Evolutionary conservation across 1,140 invertebrate species (phyloP), one percentile per base, ranked within the genome.

Genomic region (Drosophila yakuba): DNA sequence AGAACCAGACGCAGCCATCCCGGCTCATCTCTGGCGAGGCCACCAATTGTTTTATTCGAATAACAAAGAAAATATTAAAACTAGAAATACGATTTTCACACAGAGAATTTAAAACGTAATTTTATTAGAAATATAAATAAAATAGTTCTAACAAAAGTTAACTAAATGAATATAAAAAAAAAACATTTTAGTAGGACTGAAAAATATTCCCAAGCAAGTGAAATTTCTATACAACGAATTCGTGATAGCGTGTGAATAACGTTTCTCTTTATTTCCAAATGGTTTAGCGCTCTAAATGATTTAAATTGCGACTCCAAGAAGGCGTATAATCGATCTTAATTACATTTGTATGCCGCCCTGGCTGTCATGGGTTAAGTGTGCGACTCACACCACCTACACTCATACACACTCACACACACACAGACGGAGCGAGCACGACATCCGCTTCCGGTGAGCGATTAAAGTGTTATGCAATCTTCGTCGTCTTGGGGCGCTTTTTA

Each of bases 261-360:
- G 44, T 56, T 59, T 61, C 48, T 72, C 80, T 75, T 63, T 79
- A 79, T 80, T 69, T 68, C 68, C 59, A 58, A 59, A 67, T 35
- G 38, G 32, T 32, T 52, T 39, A 14, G 20, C 28, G 44, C 62
- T 56, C 68, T 64, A 78, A 82, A 74, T 69, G 63, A 79, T 66
- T 82, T 71, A 67, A 74, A 68, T 60, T 74, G 67, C 45, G 39
- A 68, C 54, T 55, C 2, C 47, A 28, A 23, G 57, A 56, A 60
- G 62, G 52, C 78, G 67, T 55, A 72, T 74, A 78, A 88, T 86
- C 83, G 78, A 86, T 86, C 83, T 86, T 88, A 86, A 86, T 86
- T 88, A 82, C 78, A 63, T 69, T 75, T 45, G 38, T 39, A 39
- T 39, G 38, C 38, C 38, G 38, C 38, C 38, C 11, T 4, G 44